Base-by-base conservation (phyloP, 2,797 vertebrate species). In the Phalloptychus januarius region DNA sequence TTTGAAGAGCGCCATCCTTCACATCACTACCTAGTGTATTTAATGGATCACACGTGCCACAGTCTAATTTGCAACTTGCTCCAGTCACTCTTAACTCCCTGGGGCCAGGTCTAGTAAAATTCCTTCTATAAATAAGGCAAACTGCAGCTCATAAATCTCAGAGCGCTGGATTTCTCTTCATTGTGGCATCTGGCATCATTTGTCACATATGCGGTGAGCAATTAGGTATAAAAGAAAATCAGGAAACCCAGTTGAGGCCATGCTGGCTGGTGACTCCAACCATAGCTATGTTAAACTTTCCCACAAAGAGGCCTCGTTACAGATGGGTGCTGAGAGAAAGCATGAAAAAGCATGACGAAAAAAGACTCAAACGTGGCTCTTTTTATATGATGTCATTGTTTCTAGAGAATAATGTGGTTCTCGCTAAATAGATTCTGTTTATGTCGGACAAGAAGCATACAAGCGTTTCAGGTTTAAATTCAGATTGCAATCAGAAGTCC, bases 171-270 rank as follows among this genome's bases (percentile, higher is more conserved):
- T 91, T 93, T 93, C 80, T 86, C 88, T 92, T 88, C 87, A 83
- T 85, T 90, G 78, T 92, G 92, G 90, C 91, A 94, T 93, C 91
- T 94, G 93, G 92, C 90, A 74, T 94, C 88, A 93, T 94, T 94
- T 93, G 92, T 95, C 93, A 93, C 93, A 92, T 92, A 86, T 94
- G 93, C 79, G 93, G 91, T 88, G 89, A 86, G 90, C 91, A 91
- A 94, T 95, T 95, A 93, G 92, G 91, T 91, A 89, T 86, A 88
- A 91, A 93, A 91, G 87, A 88, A 93, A 90, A 89, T 83, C 92
- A 93, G 88, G 91, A 92, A 92, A 91, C 90, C 89, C 87, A 77
- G 81, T 83, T 63, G 74, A 90, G 85, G 89, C 86, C 33, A 3
- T 63, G 50, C 74, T 77, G 80, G 74, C 77, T 69, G 69, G 80